Percentiles rank a stretch among this genome's conserved stretches.
Conservation (phyloP, 2,797 vertebrate genomes). For the Cichlasoma orientale region DNA sequence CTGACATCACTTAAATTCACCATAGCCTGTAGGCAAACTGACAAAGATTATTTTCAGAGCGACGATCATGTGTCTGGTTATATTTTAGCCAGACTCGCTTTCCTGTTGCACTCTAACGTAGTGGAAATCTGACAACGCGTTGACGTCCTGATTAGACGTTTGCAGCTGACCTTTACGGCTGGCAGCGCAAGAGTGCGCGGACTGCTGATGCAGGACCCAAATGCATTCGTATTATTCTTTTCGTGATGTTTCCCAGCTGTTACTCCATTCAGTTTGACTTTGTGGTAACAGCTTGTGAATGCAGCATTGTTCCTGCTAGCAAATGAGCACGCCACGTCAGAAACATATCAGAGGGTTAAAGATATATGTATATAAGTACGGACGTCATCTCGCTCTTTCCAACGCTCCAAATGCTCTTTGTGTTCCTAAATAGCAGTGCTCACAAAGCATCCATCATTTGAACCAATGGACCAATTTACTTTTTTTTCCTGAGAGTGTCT, state of each 20-base stretch:
- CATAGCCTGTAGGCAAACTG: neutral
- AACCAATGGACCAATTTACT: neutral
- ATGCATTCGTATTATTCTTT: neutral
- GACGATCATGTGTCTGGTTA: neutral
- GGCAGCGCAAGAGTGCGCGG: neutral
- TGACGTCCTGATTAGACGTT: neutral
- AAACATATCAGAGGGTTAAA: no score
- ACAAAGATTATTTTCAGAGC: neutral
- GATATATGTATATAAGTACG: no score
- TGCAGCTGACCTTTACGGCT: constrained; percentile 1
- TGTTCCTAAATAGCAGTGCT: neutral
- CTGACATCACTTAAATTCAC: constrained; percentile 1
- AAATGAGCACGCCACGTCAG: neutral
- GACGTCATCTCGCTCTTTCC: no score
- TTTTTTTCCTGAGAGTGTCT: neutral
- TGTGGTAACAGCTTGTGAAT: neutral
- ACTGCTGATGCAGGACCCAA: neutral
- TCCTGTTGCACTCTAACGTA: neutral
- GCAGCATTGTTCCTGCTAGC: neutral
- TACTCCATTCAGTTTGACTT: neutral
- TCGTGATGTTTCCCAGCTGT: constrained; percentile 9
- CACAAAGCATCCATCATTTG: fast-evolving
- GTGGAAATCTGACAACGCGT: neutral
- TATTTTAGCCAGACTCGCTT: neutral
- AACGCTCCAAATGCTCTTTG: neutral